Evolutionary conservation across 2,113 vertebrate species (phyloP).

Genomic region (Rostratula benghalensis): DNA sequence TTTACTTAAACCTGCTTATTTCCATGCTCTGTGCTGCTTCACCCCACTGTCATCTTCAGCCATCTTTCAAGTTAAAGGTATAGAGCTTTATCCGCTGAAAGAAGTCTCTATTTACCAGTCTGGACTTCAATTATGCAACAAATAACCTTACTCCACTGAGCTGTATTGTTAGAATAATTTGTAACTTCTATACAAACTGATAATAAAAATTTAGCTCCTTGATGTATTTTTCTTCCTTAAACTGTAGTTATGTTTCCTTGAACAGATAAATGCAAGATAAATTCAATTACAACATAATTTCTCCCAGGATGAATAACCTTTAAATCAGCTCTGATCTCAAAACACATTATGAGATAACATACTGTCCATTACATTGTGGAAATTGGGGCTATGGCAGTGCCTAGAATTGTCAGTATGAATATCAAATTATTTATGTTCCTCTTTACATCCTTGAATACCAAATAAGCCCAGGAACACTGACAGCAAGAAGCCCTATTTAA

Average conservation of each 20-base stretch:
- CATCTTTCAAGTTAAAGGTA: not conserved
- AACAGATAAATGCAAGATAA: constrained; percentile 61
- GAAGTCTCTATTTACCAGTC: not conserved
- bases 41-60: not conserved
- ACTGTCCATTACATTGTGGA: constrained; percentile 40
- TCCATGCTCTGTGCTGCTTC: not conserved
- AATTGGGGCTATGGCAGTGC: constrained; percentile 5
- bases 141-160: no score
- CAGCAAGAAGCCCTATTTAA: not conserved
- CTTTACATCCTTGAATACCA: constrained; percentile 29
- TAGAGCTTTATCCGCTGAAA: not conserved
- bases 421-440: constrained; percentile 41
- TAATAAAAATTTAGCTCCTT: constrained; percentile 45
- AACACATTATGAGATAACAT: constrained; percentile 49
- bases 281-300: constrained; percentile 67
- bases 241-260: constrained; percentile 23
- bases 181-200: constrained; percentile 18
- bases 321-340: constrained; percentile 61
- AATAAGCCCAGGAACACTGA: not conserved
- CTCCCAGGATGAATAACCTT: constrained; percentile 65
- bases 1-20: not conserved
- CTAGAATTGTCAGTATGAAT: constrained; percentile 10
- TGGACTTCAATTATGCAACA: not conserved
- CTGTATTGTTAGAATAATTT: constrained; percentile 48
- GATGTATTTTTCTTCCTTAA: constrained; percentile 48